Evolutionary conservation across 2,888 invertebrate species (phyloP), one percentile per base, ranked within the genome.

Genomic region (Drosophila mettleri): DNA sequence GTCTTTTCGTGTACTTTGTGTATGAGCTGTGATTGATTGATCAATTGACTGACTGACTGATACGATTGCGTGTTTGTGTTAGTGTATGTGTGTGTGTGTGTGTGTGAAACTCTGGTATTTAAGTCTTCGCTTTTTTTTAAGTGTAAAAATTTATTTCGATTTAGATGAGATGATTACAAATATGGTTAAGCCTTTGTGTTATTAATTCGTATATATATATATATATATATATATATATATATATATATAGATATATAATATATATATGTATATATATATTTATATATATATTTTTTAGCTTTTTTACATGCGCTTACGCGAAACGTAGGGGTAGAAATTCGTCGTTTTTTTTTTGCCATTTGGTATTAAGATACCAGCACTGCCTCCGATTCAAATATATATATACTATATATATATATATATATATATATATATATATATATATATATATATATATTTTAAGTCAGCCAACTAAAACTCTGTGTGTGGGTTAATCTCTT

Each of bases 141-240:
- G 81, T 89, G 82, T 89, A 85, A 78, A 78, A 76, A 76, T 80
- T 89, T 78, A 78, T 88, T 90, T 88, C 81, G 89, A 89, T 90
- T 83, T 90, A 90, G 90, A 90, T 92, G 91, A 92, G 92, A 92
- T 92, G 92, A 92, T 92, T 92, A 91, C 89, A 89, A 90, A 74
- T 89, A 91, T 91, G 90, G 90, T 89, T 88, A 92, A 92, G 92
- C 92, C 92, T 92, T 92, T 92, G 92, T 92, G 92, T 92, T 91
- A 86, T 71, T 71, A 65, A 64, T 53, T 60, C 31, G 20, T 49
- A 55, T 45, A 48, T 36, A 45, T 55, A 46, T 59, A 27, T 59
- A 57, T 48, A 54, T 48, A 65, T 57, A 57, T 66, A 68, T 69
- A 69, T 63, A 54, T 57, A 63, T 60, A 61, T 68, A 71, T 72